Base-by-base conservation (phyloP, 64 coral and sea anemone species). In the Anthopleura sola region DNA sequence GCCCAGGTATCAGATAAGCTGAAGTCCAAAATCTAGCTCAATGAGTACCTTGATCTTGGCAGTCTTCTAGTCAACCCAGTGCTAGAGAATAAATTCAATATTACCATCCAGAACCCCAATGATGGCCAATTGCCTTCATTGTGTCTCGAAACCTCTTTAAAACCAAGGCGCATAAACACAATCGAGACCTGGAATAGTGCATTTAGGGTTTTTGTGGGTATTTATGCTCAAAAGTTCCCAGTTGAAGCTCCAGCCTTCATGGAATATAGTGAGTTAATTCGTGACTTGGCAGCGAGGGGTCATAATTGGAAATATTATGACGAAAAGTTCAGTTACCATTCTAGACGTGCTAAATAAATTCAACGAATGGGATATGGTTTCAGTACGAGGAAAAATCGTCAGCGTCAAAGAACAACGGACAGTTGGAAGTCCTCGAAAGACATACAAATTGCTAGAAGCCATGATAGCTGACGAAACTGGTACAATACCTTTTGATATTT, bases 281-380 rank as follows among this genome's bases (percentile, higher is more conserved):
- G 60, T 0, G 87, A 88, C 40, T 50, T 88, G 36, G 87, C 78
- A 55, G 56, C 87, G 32, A 36, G 78, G 55, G 87, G 87, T 28
- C 56, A 66, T 54, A 39, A 82, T 49, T 88, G 87, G 87, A 51
- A 79, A 36, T 83, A 82, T 88, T 83, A 88, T 50, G 87, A 88
- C 69, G 87, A 88, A 80, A 80, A 88, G 54, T 88, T 79, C n/a
- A n/a, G n/a, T n/a, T n/a, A n/a, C n/a, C n/a, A n/a, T n/a, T n/a
- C n/a, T n/a, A n/a, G n/a, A n/a, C n/a, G n/a, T n/a, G n/a, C n/a
- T n/a, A n/a, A n/a, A n/a, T n/a, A n/a, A n/a, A n/a, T n/a, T n/a
- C n/a, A n/a, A n/a, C n/a, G n/a, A n/a, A n/a, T n/a, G n/a, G n/a
- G n/a, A n/a, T n/a, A n/a, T n/a, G n/a, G n/a, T n/a, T n/a, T 53